Conservation (phyloP, 2,797 vertebrate genomes). For the Eulemur rubriventer region DNA sequence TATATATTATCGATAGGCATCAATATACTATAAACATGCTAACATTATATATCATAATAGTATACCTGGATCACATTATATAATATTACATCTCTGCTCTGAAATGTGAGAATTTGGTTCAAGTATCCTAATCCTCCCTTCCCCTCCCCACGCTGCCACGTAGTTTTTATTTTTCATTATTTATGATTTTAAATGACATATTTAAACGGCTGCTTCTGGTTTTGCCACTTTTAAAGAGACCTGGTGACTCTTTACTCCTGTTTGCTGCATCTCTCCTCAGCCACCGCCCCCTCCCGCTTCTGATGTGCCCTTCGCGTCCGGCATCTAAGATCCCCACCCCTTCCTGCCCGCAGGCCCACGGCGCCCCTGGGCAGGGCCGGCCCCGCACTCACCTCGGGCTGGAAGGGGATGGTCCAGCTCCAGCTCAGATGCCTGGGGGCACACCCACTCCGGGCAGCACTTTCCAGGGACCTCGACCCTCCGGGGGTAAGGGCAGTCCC, state of each 20-base stretch:
- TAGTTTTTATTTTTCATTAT: background rate
- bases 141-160: background rate
- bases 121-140: background rate
- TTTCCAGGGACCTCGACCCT: conserved; percentile 89
- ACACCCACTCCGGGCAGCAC: conserved; percentile 97
- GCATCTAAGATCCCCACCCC: rapidly evolving
- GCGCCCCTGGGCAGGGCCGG: background rate
- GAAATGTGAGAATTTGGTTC: background rate
- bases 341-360: background rate
- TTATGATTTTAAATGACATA: background rate
- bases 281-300: background rate
- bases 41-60: background rate
- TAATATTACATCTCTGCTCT: background rate
- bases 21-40: background rate
- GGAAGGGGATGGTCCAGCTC: background rate
- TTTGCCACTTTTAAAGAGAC: background rate
- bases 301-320: rapidly evolving
- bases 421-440: conserved; percentile 86
- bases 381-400: conserved; percentile 53
- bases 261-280: rapidly evolving
- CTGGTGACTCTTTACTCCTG: background rate
- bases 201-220: background rate
- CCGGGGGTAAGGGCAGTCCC: conserved; percentile 92
- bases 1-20: background rate
- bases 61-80: background rate